Evolutionary conservation across 2,113 vertebrate genomes (phyloP).

Genomic region (Phyllostomus discolor): DNA sequence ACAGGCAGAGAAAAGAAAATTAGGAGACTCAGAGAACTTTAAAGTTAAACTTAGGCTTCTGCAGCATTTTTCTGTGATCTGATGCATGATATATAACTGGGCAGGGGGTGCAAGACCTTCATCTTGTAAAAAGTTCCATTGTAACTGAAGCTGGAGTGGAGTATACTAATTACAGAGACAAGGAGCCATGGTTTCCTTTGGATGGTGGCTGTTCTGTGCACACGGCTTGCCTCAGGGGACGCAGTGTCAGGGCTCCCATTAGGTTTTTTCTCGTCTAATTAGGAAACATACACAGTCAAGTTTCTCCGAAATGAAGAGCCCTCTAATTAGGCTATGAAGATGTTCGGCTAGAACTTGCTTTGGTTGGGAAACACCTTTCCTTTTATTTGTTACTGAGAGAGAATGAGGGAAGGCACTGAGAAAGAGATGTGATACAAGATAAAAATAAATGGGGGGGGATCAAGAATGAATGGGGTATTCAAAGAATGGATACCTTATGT

Average conservation of each 20-base stretch:
- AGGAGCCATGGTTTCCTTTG: not conserved
- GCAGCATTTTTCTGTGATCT: not conserved
- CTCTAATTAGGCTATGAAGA: slow-evolving; percentile 42
- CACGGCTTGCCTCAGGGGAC: slow-evolving; percentile 7
- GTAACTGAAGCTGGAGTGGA: not conserved
- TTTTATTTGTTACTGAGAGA: not conserved
- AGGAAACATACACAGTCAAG: slow-evolving; percentile 52
- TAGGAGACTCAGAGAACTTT: not conserved
- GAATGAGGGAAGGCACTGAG: not conserved
- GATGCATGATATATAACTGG: not conserved
- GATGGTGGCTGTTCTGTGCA: not conserved
- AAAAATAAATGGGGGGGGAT: not conserved
- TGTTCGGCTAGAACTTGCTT: slow-evolving; percentile 4
- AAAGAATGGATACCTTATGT: not conserved
- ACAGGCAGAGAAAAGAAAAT: not conserved
- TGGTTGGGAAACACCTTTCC: not conserved
- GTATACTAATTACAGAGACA: not conserved
- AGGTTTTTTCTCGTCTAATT: slow-evolving; percentile 49
- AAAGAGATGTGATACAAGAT: not conserved
- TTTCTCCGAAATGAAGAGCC: slow-evolving; percentile 35
- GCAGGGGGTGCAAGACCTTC: not conserved
- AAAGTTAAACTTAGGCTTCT: not conserved
- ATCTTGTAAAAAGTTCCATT: not conserved
- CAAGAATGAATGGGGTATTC: not conserved
- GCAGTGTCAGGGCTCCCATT: not conserved